Percentiles rank a stretch among this genome's conserved stretches.
Conservation (phyloP, 2,797 vertebrate species). For the Scyliorhinus canicula region DNA sequence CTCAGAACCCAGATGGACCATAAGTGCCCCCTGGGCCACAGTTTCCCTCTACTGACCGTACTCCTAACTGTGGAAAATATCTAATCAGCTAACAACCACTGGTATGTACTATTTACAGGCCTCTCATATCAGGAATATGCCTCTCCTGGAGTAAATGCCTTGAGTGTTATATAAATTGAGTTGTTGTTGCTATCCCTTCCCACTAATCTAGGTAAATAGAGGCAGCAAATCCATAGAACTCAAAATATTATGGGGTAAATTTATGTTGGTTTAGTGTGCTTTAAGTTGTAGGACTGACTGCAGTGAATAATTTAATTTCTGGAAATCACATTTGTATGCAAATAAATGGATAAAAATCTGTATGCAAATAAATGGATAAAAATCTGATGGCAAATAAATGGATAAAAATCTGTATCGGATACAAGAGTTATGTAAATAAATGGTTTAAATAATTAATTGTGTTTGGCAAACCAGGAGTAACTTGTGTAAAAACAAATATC, state of each 20-base stretch:
- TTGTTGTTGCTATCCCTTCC: not conserved
- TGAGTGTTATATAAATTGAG: not conserved
- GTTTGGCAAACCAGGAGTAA: not conserved
- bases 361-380: not conserved
- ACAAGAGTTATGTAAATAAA: not conserved
- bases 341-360: not conserved
- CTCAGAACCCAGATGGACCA: too few species aligned
- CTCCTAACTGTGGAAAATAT: not conserved
- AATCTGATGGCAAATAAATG: not conserved
- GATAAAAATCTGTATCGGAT: not conserved
- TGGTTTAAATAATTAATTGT: not conserved
- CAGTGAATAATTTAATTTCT: not conserved
- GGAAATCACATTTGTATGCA: not conserved
- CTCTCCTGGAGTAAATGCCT: not conserved
- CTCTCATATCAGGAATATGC: not conserved
- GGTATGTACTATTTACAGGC: not conserved
- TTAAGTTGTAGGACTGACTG: not conserved
- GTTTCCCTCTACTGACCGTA: too few species aligned
- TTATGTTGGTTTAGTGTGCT: not conserved
- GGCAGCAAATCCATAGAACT: not conserved
- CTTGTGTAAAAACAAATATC: not conserved
- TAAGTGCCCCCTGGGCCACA: too few species aligned
- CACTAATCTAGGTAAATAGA: not conserved
- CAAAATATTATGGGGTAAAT: not conserved
- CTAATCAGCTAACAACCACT: too few species aligned